Evolutionary conservation across 2,113 vertebrate species (phyloP).

Genomic region (Eulemur macaco): DNA sequence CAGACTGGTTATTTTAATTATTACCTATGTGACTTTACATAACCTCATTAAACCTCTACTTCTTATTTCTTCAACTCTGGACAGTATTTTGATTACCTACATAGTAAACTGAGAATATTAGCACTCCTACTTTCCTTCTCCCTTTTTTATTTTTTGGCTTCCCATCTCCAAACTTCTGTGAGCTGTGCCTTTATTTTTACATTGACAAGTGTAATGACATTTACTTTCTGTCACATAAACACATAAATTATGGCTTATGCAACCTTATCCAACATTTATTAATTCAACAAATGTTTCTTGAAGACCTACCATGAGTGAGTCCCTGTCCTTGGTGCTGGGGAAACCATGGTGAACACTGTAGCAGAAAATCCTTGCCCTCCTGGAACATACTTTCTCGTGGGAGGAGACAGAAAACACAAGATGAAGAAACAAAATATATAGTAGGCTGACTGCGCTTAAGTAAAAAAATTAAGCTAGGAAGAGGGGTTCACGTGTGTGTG

Average conservation of each 20-base stretch:
- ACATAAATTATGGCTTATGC: background rate
- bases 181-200: background rate
- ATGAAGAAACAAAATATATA: background rate
- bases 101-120: background rate
- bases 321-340: background rate
- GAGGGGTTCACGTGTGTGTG: background rate
- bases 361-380: background rate
- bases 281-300: slow-evolving; percentile 7
- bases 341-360: background rate
- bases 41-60: background rate
- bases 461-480: background rate
- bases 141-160: background rate
- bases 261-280: background rate
- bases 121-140: background rate
- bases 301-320: background rate
- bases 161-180: background rate
- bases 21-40: background rate
- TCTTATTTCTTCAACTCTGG: slow-evolving; percentile 4
- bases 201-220: background rate
- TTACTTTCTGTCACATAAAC: background rate
- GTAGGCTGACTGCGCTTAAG: background rate
- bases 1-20: background rate
- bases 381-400: background rate
- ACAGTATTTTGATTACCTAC: background rate
- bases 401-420: background rate